phyloP scores from a whole-genome alignment of 2,888 invertebrate genomes.

The Pollenia labialis region DNA sequence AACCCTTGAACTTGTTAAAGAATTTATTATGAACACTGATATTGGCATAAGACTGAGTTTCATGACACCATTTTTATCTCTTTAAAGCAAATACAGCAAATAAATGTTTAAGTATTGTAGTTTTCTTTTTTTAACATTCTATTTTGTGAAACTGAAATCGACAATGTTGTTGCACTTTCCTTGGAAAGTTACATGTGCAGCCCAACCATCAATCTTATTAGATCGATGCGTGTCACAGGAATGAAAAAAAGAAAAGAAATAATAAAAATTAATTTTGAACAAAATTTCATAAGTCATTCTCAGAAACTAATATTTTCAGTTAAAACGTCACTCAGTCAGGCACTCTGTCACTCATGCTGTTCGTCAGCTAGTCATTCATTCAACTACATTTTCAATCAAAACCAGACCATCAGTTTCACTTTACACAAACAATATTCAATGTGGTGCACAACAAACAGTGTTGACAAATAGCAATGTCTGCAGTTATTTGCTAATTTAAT shows the following conservation, averaged over 20 bases:
- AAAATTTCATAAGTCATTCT: slow-evolving; percentile 46
- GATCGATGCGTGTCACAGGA: slow-evolving; percentile 7
- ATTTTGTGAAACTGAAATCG: too few species aligned
- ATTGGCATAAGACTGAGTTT: too few species aligned
- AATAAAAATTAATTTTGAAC: slow-evolving; percentile 49
- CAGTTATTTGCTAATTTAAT: too few species aligned
- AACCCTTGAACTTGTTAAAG: too few species aligned
- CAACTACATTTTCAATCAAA: slow-evolving; percentile 30
- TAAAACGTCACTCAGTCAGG: neutral
- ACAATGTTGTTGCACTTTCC: slow-evolving; percentile 5
- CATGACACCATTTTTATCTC: too few species aligned
- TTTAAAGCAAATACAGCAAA: too few species aligned
- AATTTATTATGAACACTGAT: too few species aligned
- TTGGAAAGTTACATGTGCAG: slow-evolving; percentile 14
- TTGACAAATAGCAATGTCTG: too few species aligned
- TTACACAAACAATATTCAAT: slow-evolving; percentile 6
- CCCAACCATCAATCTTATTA: slow-evolving; percentile 37
- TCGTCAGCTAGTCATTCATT: neutral
- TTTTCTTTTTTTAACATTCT: too few species aligned
- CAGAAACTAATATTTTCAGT: slow-evolving; percentile 32
- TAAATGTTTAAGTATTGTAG: too few species aligned
- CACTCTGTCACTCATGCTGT: neutral
- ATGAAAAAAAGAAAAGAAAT: slow-evolving; percentile 2
- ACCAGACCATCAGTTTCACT: neutral
- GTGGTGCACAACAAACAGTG: slow-evolving; percentile 2